phyloP scores from a whole-genome alignment of 2,888 invertebrate genomes.

The Hymenopus coronatus region DNA sequence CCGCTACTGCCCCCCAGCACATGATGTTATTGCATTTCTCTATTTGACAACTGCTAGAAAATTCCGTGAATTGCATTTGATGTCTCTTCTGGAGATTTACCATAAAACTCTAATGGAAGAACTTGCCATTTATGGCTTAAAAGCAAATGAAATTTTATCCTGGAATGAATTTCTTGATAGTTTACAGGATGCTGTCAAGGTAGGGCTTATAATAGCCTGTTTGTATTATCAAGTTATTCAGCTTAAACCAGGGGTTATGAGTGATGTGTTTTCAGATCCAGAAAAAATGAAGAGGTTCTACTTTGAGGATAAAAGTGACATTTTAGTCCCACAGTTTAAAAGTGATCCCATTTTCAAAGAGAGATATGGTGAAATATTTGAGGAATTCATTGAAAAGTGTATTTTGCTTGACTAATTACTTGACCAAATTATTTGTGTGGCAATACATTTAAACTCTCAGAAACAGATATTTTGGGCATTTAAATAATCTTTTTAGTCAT shows the following conservation, averaged over 20 bases:
- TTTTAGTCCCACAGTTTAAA: not conserved
- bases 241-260: not conserved
- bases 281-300: not conserved
- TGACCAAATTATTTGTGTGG: not conserved
- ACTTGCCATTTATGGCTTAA: not conserved
- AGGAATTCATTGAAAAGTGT: not conserved
- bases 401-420: not conserved
- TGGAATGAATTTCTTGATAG: not conserved
- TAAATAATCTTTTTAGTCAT: no score
- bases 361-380: not conserved
- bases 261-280: not conserved
- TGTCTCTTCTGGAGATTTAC: slow-evolving; percentile 41
- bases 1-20: slow-evolving; percentile 43
- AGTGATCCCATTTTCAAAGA: not conserved
- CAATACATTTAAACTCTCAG: no score
- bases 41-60: slow-evolving; percentile 42
- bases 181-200: not conserved
- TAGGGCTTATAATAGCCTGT: not conserved
- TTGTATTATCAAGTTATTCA: not conserved
- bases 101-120: not conserved
- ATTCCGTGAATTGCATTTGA: slow-evolving; percentile 38
- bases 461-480: no score
- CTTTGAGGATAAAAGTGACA: not conserved
- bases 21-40: slow-evolving; percentile 44
- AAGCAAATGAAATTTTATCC: not conserved